Base-by-base conservation (phyloP, 1,140 invertebrate genomes). In the Eueides isabella region DNA sequence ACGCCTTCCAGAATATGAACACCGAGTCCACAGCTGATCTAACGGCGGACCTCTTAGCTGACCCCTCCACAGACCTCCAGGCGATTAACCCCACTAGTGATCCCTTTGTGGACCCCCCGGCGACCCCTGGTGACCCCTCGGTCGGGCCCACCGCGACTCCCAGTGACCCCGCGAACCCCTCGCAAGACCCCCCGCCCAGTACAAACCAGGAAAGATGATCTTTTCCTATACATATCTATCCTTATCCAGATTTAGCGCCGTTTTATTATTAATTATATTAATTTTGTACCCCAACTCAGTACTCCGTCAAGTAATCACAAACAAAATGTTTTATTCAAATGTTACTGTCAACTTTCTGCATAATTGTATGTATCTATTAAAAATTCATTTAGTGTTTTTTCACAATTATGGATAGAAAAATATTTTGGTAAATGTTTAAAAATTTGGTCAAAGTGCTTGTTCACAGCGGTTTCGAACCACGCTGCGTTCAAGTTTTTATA, bases 1-100 rank as follows among this genome's bases (percentile, higher is more conserved):
- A 48, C 63, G 75, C 75, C 33, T 79, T 76, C 74, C 68, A 48
- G 31, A 68, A 71, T 16, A 74, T 77, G 66, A 63, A 14, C 67
- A 9, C 67, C 67, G 76, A 63, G 23, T 23, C 23, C 30, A 68
- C 41, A 5, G 19, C n/a, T 28, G 62, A 31, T 14, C 61, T 28
- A 23, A 14, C 41, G 23, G 31, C 31, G 3, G 31, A 44, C n/a
- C 41, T 44, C 19, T 2, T 44, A 19, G n/a, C 41, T 19, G 41
- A 44, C 41, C n/a, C 41, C 41, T 19, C 41, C 7, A 9, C 41
- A 19, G 41, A 19, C 6, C 41, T 9, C 0, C 41, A n/a, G 16
- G 16, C 41, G 41, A 19, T 19, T 2, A 19, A 44, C n/a, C 41
- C 41, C 41, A 9, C 41, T 19, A 9, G n/a, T 9, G 41, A 19